phyloP scores from a whole-genome alignment of 2,797 vertebrate genomes.

The Scomberomorus guttatus region DNA sequence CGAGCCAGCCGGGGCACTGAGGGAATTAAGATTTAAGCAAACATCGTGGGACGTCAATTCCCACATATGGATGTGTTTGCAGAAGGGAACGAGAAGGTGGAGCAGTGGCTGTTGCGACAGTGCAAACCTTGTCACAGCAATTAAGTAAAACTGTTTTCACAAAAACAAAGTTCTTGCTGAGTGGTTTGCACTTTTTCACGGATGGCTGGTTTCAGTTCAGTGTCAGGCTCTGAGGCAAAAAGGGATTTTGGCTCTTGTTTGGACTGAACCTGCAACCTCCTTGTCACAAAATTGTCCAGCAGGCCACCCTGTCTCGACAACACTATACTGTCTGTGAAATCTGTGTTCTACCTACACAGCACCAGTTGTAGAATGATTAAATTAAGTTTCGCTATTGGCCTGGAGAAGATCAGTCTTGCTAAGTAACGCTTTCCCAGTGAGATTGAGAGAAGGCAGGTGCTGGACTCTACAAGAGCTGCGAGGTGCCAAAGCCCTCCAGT shows the following conservation, averaged over 20 bases:
- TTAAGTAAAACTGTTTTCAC: slow-evolving; percentile 49
- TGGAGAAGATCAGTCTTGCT: slow-evolving; percentile 49
- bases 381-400: slow-evolving; percentile 28
- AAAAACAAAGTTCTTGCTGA: slow-evolving; percentile 51
- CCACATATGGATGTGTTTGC: slow-evolving; percentile 62
- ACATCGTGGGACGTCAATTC: slow-evolving; percentile 61
- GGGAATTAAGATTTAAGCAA: slow-evolving; percentile 60
- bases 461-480: neutral
- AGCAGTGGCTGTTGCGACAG: slow-evolving; percentile 36
- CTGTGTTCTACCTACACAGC: slow-evolving; percentile 38
- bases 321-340: slow-evolving; percentile 36
- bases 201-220: slow-evolving; percentile 47
- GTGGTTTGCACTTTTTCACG: slow-evolving; percentile 37
- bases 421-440: slow-evolving; percentile 23
- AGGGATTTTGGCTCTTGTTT: slow-evolving; percentile 37
- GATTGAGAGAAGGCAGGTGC: slow-evolving; percentile 42
- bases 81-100: slow-evolving; percentile 43
- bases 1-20: slow-evolving; percentile 21
- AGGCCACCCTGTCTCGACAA: slow-evolving; percentile 39
- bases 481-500: slow-evolving; percentile 31
- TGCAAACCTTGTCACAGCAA: slow-evolving; percentile 55
- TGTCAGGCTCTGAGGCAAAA: slow-evolving; percentile 6
- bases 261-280: slow-evolving; percentile 56
- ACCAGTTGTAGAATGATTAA: slow-evolving; percentile 43
- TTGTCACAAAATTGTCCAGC: slow-evolving; percentile 31